Conservation (phyloP, 2,797 vertebrate genomes). For the Natrix natrix region DNA sequence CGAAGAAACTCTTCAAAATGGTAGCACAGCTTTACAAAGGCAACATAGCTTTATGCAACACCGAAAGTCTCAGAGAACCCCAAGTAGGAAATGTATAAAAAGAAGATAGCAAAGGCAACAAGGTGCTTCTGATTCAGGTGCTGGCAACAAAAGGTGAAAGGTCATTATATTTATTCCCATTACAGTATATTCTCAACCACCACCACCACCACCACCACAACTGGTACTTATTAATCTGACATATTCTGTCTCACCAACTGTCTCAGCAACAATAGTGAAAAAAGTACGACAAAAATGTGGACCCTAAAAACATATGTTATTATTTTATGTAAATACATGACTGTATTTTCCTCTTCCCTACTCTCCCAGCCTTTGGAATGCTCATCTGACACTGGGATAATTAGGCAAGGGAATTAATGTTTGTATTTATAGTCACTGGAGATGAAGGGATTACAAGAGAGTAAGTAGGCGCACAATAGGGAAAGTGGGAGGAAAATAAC, state of each 20-base stretch:
- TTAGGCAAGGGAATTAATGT: background rate
- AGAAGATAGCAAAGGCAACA: background rate
- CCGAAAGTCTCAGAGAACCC: background rate
- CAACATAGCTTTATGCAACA: background rate
- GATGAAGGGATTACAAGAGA: background rate
- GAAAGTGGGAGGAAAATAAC: background rate
- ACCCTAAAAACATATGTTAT: background rate
- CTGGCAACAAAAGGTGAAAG: background rate
- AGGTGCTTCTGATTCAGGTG: background rate
- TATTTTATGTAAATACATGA: background rate
- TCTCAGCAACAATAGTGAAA: too few relatives aligned
- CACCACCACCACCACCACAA: background rate
- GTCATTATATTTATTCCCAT: background rate
- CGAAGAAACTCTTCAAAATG: background rate
- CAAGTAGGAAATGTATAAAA: background rate
- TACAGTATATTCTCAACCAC: background rate
- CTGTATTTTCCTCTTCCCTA: background rate
- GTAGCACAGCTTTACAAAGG: background rate
- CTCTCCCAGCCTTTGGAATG: background rate
- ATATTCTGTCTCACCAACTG: background rate
- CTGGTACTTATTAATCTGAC: background rate
- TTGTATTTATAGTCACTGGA: background rate
- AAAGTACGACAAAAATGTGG: too few relatives aligned
- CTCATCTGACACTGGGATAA: background rate
- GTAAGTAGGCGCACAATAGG: background rate